phyloP scores from a whole-genome alignment of 35 echinoderm and acorn worm genomes.

The Ptychodera flava region DNA sequence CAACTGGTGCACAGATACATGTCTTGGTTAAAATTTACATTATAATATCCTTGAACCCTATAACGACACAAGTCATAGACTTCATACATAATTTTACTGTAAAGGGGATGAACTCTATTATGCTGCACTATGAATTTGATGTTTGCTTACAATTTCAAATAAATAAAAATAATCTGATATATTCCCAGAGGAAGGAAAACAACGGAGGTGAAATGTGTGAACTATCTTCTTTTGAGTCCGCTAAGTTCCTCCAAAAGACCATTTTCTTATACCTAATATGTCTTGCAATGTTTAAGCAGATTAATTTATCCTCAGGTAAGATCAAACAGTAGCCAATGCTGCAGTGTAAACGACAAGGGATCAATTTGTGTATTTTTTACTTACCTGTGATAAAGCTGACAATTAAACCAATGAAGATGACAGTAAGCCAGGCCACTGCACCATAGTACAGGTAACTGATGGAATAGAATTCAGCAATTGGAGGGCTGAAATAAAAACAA shows the following conservation, averaged over 20 bases:
- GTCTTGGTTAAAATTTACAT: too few species aligned
- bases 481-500: constrained; percentile 34
- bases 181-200: too few species aligned
- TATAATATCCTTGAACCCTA: too few species aligned
- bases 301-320: neutral
- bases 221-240: neutral
- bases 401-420: constrained; percentile 40
- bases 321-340: neutral
- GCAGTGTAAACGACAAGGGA: neutral
- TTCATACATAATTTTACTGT: too few species aligned
- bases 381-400: constrained; percentile 80
- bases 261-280: neutral
- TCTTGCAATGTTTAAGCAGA: neutral
- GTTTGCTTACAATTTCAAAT: too few species aligned
- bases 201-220: too few species aligned
- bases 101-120: too few species aligned
- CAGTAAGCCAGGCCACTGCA: constrained; percentile 39
- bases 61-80: too few species aligned
- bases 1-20: too few species aligned
- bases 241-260: neutral
- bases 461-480: constrained; percentile 56
- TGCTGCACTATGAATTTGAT: too few species aligned
- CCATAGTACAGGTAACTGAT: constrained; percentile 83
- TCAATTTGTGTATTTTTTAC: too few species aligned
- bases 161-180: too few species aligned